A percentile compares a stretch with the other conserved stretches of the same genome.
Conservation (phyloP, 2,797 vertebrate species). For the Lepidocolaptes lacrymiger region DNA sequence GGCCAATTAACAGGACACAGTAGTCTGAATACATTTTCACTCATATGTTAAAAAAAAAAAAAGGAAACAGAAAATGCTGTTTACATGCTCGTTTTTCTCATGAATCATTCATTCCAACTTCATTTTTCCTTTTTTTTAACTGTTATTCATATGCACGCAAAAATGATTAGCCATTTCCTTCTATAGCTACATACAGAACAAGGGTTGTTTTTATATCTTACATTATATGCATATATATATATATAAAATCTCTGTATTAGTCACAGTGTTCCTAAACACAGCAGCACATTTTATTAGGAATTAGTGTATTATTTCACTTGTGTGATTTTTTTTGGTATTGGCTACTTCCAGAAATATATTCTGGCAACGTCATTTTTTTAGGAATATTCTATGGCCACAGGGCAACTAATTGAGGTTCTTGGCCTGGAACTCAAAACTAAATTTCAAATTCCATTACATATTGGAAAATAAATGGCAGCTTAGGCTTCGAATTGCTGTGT, state of each 20-base stretch:
- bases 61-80: not conserved
- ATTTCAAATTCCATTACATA: not conserved
- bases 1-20: not conserved
- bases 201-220: not conserved
- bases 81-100: not conserved
- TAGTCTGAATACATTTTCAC: not conserved
- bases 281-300: not conserved
- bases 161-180: not conserved
- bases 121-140: not conserved
- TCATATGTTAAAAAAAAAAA: not conserved
- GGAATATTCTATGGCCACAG: not conserved
- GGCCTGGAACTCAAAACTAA: not conserved
- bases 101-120: not conserved
- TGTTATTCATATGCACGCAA: not conserved
- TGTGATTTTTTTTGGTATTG: not conserved
- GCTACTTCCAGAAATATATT: not conserved
- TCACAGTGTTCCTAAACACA: not conserved
- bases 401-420: not conserved
- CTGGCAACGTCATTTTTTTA: not conserved
- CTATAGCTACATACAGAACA: not conserved
- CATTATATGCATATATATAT: accelerated
- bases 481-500: not conserved
- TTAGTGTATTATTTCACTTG: not conserved
- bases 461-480: not conserved
- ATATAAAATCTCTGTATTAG: not conserved